These are phyloP conservation scores for Rhipidura dahli DNA, from an alignment of 2,113 vertebrate species.

Conservation along the genomic window DNA sequence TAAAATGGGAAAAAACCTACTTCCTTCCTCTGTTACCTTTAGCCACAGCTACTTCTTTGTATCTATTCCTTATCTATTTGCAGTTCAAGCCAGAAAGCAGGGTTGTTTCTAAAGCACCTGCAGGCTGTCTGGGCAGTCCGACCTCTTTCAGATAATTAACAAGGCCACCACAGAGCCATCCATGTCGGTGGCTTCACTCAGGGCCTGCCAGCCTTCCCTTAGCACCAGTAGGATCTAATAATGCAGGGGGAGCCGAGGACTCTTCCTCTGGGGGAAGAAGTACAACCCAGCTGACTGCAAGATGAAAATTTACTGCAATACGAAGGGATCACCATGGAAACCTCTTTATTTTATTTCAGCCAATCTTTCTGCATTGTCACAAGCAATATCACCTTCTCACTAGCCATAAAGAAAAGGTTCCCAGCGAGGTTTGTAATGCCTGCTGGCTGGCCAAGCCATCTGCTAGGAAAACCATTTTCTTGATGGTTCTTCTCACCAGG, in stretches of 20 bases:
- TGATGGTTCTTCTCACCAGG: neutral
- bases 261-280: conserved; percentile 18
- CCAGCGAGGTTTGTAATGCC: conserved; percentile 12
- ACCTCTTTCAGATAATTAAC: neutral
- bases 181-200: fast-evolving
- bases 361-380: conserved; percentile 51
- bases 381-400: conserved; percentile 51
- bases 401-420: conserved; percentile 44
- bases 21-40: neutral
- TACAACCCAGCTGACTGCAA: conserved; percentile 30
- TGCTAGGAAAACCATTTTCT: neutral
- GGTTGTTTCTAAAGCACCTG: neutral
- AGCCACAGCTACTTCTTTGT: neutral
- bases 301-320: conserved; percentile 47
- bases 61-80: neutral
- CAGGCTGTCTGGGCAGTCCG: neutral
- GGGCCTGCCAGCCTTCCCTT: neutral
- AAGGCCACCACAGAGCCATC: neutral
- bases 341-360: conserved; percentile 63
- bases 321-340: conserved; percentile 67
- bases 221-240: neutral
- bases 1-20: neutral
- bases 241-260: neutral
- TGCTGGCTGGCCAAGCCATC: neutral
- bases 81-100: neutral